Evolutionary conservation across 2,888 invertebrate species (phyloP), one percentile per base, ranked within the genome.

Genomic region (Dynastes hyllus): DNA sequence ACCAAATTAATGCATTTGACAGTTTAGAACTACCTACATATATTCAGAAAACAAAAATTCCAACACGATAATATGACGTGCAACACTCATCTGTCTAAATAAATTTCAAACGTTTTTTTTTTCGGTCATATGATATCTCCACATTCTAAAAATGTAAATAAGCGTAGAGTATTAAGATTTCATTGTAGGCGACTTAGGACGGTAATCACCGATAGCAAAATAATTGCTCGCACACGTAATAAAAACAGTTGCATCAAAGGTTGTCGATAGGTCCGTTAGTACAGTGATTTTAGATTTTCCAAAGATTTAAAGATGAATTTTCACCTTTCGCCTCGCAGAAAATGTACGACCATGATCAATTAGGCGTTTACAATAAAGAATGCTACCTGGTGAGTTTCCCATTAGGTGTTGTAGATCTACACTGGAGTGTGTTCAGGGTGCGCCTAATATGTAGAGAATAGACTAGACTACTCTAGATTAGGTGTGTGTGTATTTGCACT

Each of bases 371-470:
- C 51, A 77, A 77, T 67, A 29, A 37, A 69, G 55, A 69, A 16
- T 67, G 67, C 11, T 77, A 77, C 37, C 69, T 77, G 77, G 77
- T 77, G 67, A 77, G 77, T 77, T 67, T 77, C 50, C 55, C 45
- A 75, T 75, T 75, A 75, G 27, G 73, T 75, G 61, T 75, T 75
- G 32, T 37, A 75, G 45, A 61, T 29, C 45, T 40, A 22, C 55
- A 58, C n/a, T 58, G 11, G 11, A 45, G 45, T 45, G 37, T n/a
- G 22, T 58, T 61, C 22, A 27, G 32, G 13, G 22, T 50, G 13
- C 32, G 66, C 69, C 69, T 69, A 69, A 69, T 69, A 69, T 51
- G 53, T 67, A 45, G 11, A 45, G 5, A 37, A 37, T 37, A 37
- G 32, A 2, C 69, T 51, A 53, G 13, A 27, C 69, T 13, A n/a